Evolutionary conservation across 2,888 invertebrate genomes (phyloP).

Genomic region (Amphimallon solstitiale): DNA sequence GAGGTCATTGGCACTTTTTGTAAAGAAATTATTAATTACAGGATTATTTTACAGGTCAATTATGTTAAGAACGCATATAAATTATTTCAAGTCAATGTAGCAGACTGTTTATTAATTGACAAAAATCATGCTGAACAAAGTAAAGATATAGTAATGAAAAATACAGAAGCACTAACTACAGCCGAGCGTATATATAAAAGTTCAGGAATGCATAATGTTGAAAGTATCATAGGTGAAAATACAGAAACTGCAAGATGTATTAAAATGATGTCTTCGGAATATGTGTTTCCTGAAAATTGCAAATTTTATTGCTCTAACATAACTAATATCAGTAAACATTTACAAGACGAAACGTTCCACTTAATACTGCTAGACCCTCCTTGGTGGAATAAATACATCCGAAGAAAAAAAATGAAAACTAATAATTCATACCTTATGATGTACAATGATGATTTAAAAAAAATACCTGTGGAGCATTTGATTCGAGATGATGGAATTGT

Average conservation of each 20-base stretch:
- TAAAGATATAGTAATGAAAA: background rate
- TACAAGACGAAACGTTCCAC: conserved; percentile 72
- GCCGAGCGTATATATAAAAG: conserved; percentile 61
- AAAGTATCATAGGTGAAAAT: conserved; percentile 69
- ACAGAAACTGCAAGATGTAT: conserved; percentile 65
- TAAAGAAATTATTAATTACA: conserved; percentile 12
- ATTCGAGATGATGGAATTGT: conserved; percentile 74
- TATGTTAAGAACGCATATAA: conserved; percentile 47
- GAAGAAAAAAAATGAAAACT: conserved; percentile 74
- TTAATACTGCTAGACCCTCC: conserved; percentile 92
- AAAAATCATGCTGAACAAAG: background rate
- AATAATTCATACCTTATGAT: conserved; percentile 83
- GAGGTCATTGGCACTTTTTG: conserved; percentile 32
- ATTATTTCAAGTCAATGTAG: conserved; percentile 25
- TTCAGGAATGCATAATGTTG: conserved; percentile 53
- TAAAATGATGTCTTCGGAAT: conserved; percentile 63
- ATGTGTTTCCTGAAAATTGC: conserved; percentile 74
- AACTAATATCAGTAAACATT: conserved; percentile 66
- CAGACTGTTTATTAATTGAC: conserved; percentile 31
- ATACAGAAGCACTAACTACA: conserved; percentile 47
- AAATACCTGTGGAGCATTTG: conserved; percentile 75
- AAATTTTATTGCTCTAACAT: conserved; percentile 76
- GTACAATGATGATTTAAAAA: conserved; percentile 76
- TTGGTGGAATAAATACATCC: conserved; percentile 95
- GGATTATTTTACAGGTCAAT: conserved; percentile 36